A percentile compares a stretch with the other conserved stretches of the same genome.
Conservation (phyloP, 92 coral and sea anemone species). For the Isaurus tuberculatus region DNA sequence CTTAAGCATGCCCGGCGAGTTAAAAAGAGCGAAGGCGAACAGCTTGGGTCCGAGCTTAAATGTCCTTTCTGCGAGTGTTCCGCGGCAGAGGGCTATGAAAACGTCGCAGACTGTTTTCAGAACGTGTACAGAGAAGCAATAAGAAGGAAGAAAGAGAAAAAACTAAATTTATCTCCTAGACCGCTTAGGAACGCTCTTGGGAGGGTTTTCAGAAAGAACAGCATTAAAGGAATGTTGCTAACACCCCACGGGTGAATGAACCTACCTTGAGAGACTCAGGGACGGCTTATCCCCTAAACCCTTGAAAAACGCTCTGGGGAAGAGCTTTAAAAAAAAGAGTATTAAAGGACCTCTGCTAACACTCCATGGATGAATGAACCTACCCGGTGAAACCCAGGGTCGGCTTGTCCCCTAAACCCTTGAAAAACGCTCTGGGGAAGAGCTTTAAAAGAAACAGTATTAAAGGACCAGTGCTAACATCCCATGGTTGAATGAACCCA, state of each 20-base stretch:
- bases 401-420: slow-evolving; percentile 85
- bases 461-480: slow-evolving; percentile 45
- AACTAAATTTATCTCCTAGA: slow-evolving; percentile 74
- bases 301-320: too few species aligned
- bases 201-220: slow-evolving; percentile 80
- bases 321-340: too few species aligned
- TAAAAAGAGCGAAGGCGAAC: slow-evolving; percentile 60
- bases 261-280: too few species aligned
- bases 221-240: slow-evolving; percentile 53
- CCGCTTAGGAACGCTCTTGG: slow-evolving; percentile 79
- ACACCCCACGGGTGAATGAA: slow-evolving; percentile 37
- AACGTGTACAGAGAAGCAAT: slow-evolving; percentile 76
- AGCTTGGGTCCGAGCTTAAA: slow-evolving; percentile 66
- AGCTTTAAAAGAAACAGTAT: slow-evolving; percentile 78
- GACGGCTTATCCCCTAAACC: too few species aligned
- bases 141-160: slow-evolving; percentile 71
- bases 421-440: slow-evolving; percentile 77
- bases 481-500: slow-evolving; percentile 34
- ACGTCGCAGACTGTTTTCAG: slow-evolving; percentile 67
- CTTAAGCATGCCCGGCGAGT: slow-evolving; percentile 77
- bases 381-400: too few species aligned
- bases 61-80: slow-evolving; percentile 80
- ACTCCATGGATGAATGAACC: too few species aligned
- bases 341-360: too few species aligned
- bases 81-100: slow-evolving; percentile 71